Percentiles rank a stretch among this genome's conserved stretches.
Conservation (phyloP, 1,140 invertebrate species). For the Pollicipes pollicipes region DNA sequence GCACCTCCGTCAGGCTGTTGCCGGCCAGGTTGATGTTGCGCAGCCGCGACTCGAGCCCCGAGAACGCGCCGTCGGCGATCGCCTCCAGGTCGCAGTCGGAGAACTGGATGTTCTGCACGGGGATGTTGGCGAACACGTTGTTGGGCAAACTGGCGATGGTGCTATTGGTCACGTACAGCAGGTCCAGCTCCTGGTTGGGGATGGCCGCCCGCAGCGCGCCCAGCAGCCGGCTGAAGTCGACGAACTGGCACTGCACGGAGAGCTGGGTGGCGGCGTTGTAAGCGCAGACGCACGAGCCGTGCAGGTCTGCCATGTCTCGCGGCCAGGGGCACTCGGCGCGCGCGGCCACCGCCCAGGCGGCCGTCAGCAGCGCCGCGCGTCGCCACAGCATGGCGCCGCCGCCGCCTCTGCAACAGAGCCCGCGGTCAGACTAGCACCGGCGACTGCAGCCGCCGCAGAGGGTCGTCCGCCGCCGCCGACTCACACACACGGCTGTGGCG, state of each 20-base stretch:
- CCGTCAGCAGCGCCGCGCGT: too few relatives aligned
- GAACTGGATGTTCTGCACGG: constrained; percentile 45
- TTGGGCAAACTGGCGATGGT: constrained; percentile 43
- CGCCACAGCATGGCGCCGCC: too few relatives aligned
- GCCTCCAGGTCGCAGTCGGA: constrained; percentile 58
- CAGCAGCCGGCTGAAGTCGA: constrained; percentile 53
- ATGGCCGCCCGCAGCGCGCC: constrained; percentile 40
- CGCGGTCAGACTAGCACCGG: too few relatives aligned
- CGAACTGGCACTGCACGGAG: constrained; percentile 74
- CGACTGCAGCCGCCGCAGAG: too few relatives aligned
- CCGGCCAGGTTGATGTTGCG: constrained; percentile 59
- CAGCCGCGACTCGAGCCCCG: constrained; percentile 54
- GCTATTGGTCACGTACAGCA: constrained; percentile 76
- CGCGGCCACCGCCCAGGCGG: not conserved
- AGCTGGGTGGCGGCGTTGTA: constrained; percentile 52
- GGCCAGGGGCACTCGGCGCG: constrained; percentile 71
- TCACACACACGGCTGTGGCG: too few relatives aligned
- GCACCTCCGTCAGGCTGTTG: constrained; percentile 61
- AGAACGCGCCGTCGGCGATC: constrained; percentile 53
- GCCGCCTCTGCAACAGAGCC: too few relatives aligned
- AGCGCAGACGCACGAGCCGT: constrained; percentile 71
- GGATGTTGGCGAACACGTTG: constrained; percentile 49
- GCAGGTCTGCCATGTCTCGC: constrained; percentile 41
- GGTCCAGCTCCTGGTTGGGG: constrained; percentile 43
- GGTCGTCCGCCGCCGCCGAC: too few relatives aligned